Evolutionary conservation across 2,888 invertebrate genomes (phyloP), one percentile per base, ranked within the genome.

Genomic region (Epsilonema sp.): DNA sequence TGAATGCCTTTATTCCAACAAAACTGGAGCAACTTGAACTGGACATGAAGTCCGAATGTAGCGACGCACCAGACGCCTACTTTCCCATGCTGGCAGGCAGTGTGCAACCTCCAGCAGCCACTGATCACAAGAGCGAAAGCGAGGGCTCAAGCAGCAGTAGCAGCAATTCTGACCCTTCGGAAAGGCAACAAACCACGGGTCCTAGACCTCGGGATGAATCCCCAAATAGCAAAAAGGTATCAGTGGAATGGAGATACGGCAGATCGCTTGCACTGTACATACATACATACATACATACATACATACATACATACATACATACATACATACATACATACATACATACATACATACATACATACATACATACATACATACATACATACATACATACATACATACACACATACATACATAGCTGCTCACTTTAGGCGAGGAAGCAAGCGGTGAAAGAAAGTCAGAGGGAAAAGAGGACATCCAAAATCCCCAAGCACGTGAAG

Each of bases 401-500:
- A n/a, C n/a, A n/a, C n/a, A n/a, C n/a, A n/a, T n/a, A n/a, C n/a
- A n/a, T n/a, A n/a, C n/a, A n/a, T n/a, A n/a, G n/a, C n/a, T n/a
- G n/a, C 39, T 37, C 52, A 16, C 16, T 31, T 31, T 54, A 74
- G 71, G 76, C 77, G 3, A 74, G 92, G 26, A 94, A 94, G 61
- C 80, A 85, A 58, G 79, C 79, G 0, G 73, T 89, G 0, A 90
- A 87, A 68, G 82, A 83, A 45, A 79, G 79, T 45, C 77, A 85
- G 61, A 80, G 87, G 0, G 86, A 89, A 55, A 84, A 79, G 60
- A 74, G 90, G 43, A 82, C 84, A 37, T 73, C 71, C 0, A 94
- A 94, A 73, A 74, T 82, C 1, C 87, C 86, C 58, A 94, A 94
- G 66, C 84, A 90, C 66, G 67, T 89, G 0, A 94, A 94, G 63